These are phyloP conservation scores for Andrena praecox DNA, from an alignment of 2,888 invertebrate species.

Conservation along the genomic window DNA sequence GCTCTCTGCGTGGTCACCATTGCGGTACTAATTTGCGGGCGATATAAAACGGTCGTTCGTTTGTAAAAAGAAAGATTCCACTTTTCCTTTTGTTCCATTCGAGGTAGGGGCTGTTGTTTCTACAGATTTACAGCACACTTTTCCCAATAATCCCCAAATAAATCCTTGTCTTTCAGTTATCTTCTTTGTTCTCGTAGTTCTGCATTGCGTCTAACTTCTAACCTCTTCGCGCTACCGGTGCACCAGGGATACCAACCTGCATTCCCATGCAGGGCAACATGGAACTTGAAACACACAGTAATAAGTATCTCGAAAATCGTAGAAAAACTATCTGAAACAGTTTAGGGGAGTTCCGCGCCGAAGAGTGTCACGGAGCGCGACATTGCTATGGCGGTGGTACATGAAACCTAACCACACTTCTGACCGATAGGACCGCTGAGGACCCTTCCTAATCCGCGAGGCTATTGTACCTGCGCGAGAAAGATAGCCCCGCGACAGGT, in stretches of 20 bases:
- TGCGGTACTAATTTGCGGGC: constrained; percentile 10
- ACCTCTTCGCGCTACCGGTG: neutral
- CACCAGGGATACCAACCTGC: neutral
- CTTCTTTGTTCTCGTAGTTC: neutral
- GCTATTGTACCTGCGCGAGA: constrained; percentile 39
- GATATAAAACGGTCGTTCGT: neutral
- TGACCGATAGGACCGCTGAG: constrained; percentile 29
- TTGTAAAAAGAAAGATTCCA: neutral
- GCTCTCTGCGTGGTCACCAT: constrained; percentile 14
- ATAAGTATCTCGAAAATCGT: too few species aligned
- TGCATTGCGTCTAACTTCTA: neutral
- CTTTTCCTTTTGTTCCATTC: neutral
- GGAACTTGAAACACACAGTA: too few species aligned
- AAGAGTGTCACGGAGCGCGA: neutral
- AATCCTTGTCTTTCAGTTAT: neutral
- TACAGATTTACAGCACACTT: neutral
- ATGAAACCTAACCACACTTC: constrained; percentile 36
- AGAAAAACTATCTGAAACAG: neutral
- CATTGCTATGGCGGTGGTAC: neutral
- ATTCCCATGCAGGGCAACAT: neutral
- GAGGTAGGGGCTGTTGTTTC: neutral
- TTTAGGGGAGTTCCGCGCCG: neutral
- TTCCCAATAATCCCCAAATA: neutral
- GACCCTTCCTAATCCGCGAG: neutral
- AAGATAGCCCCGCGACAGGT: constrained; percentile 54